A percentile compares a stretch with the other conserved stretches of the same genome.
Evolutionary conservation across 1,140 invertebrate genomes (phyloP).

Genomic region (Pseudomyrmex flavicornis): DNA sequence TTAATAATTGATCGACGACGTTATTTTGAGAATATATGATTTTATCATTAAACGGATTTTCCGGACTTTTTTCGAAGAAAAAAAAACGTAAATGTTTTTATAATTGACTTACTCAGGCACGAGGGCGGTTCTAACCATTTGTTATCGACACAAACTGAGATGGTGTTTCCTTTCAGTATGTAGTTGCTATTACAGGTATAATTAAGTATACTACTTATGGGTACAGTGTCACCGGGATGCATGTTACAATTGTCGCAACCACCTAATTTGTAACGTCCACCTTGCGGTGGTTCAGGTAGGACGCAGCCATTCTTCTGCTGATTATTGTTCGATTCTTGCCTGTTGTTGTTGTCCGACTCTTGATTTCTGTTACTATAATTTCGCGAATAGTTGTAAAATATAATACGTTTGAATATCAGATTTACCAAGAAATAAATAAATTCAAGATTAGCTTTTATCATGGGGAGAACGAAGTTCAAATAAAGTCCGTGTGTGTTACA

Average conservation of each 20-base stretch:
- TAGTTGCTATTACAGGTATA: constrained; percentile 72
- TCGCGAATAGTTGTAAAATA: background rate
- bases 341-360: background rate
- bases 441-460: background rate
- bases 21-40: background rate
- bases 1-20: background rate
- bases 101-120: constrained; percentile 70
- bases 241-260: constrained; percentile 66
- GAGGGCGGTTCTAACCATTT: constrained; percentile 63
- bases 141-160: constrained; percentile 70
- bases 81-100: background rate
- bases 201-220: constrained; percentile 71
- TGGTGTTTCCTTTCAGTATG: constrained; percentile 64
- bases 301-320: constrained; percentile 52
- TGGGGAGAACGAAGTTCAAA: background rate
- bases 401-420: background rate
- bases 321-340: too few relatives aligned
- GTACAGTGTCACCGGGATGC: constrained; percentile 64
- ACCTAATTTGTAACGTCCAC: constrained; percentile 69
- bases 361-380: constrained; percentile 25
- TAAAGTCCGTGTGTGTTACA: background rate
- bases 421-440: constrained; percentile 6
- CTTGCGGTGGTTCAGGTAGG: constrained; percentile 68
- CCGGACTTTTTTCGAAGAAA: too few relatives aligned
- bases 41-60: background rate